phyloP scores from a whole-genome alignment of 2,888 invertebrate genomes.

The Amitus sp. region DNA sequence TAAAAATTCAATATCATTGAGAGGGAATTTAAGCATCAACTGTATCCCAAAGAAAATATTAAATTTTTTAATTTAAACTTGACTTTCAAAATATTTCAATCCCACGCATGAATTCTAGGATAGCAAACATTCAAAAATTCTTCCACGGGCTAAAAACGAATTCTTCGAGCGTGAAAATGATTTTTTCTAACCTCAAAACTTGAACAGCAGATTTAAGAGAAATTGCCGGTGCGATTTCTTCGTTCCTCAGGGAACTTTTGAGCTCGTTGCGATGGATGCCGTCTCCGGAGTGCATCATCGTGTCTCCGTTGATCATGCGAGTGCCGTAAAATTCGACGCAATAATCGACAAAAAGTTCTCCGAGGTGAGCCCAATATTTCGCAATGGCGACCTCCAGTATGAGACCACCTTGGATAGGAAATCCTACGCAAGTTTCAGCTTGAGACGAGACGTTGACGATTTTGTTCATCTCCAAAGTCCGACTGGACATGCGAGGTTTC shows the following conservation, averaged over 20 bases:
- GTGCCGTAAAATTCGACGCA: slow-evolving; percentile 85
- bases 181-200: slow-evolving; percentile 69
- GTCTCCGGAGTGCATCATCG: slow-evolving; percentile 79
- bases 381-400: slow-evolving; percentile 90
- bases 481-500: slow-evolving; percentile 81
- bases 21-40: no score
- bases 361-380: slow-evolving; percentile 95
- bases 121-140: no score
- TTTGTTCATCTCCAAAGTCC: slow-evolving; percentile 82
- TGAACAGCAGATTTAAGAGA: slow-evolving; percentile 81
- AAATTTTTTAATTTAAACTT: no score
- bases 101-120: no score
- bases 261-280: slow-evolving; percentile 80
- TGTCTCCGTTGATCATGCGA: slow-evolving; percentile 72
- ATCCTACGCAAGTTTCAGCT: slow-evolving; percentile 76
- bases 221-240: slow-evolving; percentile 82
- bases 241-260: slow-evolving; percentile 74
- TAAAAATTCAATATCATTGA: no score
- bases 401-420: slow-evolving; percentile 80
- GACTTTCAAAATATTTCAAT: no score
- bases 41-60: no score
- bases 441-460: slow-evolving; percentile 77
- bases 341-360: slow-evolving; percentile 80
- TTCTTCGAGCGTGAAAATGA: slow-evolving; percentile 5
- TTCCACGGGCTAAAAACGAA: no score